Conservation (phyloP, 2,113 vertebrate genomes). For the Oxyura jamaicensis region DNA sequence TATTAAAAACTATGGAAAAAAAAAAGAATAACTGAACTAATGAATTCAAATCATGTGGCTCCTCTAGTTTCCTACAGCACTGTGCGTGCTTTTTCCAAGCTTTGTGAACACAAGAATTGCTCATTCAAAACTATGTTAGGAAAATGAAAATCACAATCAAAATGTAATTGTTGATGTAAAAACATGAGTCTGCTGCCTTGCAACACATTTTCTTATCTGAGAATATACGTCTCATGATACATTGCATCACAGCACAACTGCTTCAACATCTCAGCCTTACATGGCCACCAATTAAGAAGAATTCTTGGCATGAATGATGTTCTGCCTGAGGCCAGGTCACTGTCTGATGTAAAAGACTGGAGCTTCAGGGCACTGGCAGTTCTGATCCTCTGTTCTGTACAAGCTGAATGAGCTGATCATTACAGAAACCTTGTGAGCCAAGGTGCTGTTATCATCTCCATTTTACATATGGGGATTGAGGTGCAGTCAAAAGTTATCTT, state of each 20-base stretch:
- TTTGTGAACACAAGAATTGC: constrained; percentile 11
- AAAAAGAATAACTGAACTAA: constrained; percentile 4
- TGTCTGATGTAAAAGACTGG: constrained; percentile 60
- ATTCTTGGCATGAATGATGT: constrained; percentile 65
- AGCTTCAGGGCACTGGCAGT: constrained; percentile 22
- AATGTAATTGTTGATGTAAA: constrained; percentile 47
- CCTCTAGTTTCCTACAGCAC: not conserved
- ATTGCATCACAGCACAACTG: not conserved
- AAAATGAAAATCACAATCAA: constrained; percentile 47
- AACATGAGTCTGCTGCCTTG: constrained; percentile 25
- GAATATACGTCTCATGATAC: not conserved
- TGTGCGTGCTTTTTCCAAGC: not conserved
- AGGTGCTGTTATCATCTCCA: constrained; percentile 26
- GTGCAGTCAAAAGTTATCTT: constrained; percentile 37
- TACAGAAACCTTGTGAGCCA: constrained; percentile 52
- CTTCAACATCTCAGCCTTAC: constrained; percentile 33
- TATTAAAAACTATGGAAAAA: not conserved
- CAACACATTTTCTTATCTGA: constrained; percentile 22
- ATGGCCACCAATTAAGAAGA: constrained; percentile 59
- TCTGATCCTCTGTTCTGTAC: constrained; percentile 62
- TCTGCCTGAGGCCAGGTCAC: constrained; percentile 69
- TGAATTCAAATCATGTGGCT: constrained; percentile 17
- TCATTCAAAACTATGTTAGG: constrained; percentile 13
- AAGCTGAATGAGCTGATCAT: constrained; percentile 47
- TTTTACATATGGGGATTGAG: constrained; percentile 69